Conservation (phyloP, 2,888 invertebrate genomes). For the Netelia virgata region DNA sequence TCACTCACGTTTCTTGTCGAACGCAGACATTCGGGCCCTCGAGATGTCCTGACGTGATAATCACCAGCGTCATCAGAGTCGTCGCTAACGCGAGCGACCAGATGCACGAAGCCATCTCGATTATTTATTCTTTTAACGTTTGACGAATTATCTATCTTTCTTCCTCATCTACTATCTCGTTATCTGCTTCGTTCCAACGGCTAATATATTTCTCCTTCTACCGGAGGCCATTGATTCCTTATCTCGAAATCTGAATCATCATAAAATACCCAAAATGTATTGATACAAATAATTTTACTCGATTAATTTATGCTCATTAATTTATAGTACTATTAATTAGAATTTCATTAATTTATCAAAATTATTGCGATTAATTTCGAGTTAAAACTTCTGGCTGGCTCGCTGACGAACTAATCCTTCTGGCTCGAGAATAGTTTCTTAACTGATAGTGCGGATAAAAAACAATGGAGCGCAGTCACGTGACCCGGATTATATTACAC, state of each 20-base stretch:
- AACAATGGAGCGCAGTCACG: slow-evolving; percentile 11
- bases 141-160: slow-evolving; percentile 15
- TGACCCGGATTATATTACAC: slow-evolving; percentile 42
- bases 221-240: slow-evolving; percentile 50
- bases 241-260: slow-evolving; percentile 11
- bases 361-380: background rate
- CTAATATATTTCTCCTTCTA: slow-evolving; percentile 15
- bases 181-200: slow-evolving; percentile 4
- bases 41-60: slow-evolving; percentile 77
- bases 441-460: slow-evolving; percentile 15
- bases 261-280: slow-evolving; percentile 6
- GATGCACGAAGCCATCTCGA: slow-evolving; percentile 59
- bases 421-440: background rate
- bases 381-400: background rate
- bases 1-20: slow-evolving; percentile 90
- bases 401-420: background rate
- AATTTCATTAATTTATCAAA: background rate
- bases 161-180: slow-evolving; percentile 36
- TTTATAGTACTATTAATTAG: background rate
- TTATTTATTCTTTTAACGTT: slow-evolving; percentile 23
- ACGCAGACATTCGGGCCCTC: slow-evolving; percentile 93
- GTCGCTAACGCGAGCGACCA: slow-evolving; percentile 48
- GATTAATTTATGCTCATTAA: no score
- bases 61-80: slow-evolving; percentile 37
- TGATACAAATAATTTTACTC: no score